Base-by-base conservation (phyloP, 2,797 vertebrate species). In the Pseudochaenichthys georgianus region DNA sequence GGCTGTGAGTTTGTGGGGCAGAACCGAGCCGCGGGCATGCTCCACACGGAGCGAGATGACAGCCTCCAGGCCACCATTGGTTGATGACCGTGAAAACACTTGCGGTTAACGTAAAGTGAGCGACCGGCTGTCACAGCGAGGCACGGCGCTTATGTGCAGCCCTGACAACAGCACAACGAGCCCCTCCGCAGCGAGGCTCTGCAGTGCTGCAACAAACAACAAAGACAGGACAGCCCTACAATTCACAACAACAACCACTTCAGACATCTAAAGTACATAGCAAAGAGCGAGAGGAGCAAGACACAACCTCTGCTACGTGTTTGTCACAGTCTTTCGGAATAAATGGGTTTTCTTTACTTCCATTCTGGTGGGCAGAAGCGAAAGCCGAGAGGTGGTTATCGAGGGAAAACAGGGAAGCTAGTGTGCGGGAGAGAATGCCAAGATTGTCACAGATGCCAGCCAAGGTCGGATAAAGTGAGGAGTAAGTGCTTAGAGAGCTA, bases 1-100 rank as follows among this genome's bases (percentile, higher is more conserved):
- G 88, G 89, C 90, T 94, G 93, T 83, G 92, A 92, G 88, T 94
- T 94, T 95, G 94, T 95, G 93, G 94, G 92, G 92, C 94, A 94
- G 93, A 95, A 94, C 92, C 86, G 62, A 87, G 92, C 93, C 76
- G 72, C 85, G 7, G 91, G 93, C 90, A 53, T 82, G 87, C 88
- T 86, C 81, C 85, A 86, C 89, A 92, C 84, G 38, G 91, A 89
- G 87, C 34, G 70, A 90, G 93, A 93, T 93, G 91, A 92, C 89
- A 90, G 92, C 91, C 93, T 93, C 83, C 76, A 86, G 93, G 93
- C 93, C 87, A 76, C 88, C 90, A 73, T 91, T 94, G 93, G 89
- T 94, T 93, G 90, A 93, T 93, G 92, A 93, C 92, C 91, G 91
- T 92, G 90, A 94, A 93, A 93, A 94, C 89, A 93, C 90, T 91